A percentile compares a stretch with the other conserved stretches of the same genome.
Conservation (phyloP, 2,888 invertebrate species). For the Nycteola revayana region DNA sequence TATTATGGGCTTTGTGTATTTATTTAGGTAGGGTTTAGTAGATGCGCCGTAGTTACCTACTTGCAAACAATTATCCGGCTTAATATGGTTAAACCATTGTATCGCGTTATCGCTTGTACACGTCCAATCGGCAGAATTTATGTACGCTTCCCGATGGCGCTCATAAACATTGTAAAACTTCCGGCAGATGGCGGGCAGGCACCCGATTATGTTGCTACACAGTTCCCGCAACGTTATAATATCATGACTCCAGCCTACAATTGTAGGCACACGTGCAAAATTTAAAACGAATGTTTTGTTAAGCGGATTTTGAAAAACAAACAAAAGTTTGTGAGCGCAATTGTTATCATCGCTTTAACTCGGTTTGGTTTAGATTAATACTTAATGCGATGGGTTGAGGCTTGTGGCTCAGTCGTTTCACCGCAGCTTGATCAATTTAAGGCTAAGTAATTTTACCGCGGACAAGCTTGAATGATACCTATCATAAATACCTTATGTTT, state of each 20-base stretch:
- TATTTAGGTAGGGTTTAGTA: too few relatives aligned
- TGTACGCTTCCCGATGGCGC: constrained; percentile 72
- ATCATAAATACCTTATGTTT: too few relatives aligned
- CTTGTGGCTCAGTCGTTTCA: neutral
- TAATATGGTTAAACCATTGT: constrained; percentile 57
- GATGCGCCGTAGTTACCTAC: constrained; percentile 1
- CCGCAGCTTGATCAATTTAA: constrained; percentile 1
- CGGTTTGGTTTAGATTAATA: constrained; percentile 35
- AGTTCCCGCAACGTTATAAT: constrained; percentile 34
- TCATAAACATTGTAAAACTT: constrained; percentile 80
- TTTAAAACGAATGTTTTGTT: constrained; percentile 50
- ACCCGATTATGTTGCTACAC: constrained; percentile 59
- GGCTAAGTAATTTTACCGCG: constrained; percentile 1
- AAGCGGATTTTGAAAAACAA: constrained; percentile 49
- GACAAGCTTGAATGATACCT: neutral
- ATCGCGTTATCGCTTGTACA: constrained; percentile 57
- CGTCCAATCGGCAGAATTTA: constrained; percentile 70
- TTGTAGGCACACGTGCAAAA: constrained; percentile 46
- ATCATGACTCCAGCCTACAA: constrained; percentile 41
- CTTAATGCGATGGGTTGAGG: constrained; percentile 18
- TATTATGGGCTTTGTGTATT: too few relatives aligned
- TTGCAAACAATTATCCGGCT: constrained; percentile 50
- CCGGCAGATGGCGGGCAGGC: constrained; percentile 72
- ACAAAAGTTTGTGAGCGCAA: constrained; percentile 32
- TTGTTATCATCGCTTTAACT: constrained; percentile 34